Conservation (phyloP, 2,797 vertebrate species). For the Dromococcyx pavoninus region DNA sequence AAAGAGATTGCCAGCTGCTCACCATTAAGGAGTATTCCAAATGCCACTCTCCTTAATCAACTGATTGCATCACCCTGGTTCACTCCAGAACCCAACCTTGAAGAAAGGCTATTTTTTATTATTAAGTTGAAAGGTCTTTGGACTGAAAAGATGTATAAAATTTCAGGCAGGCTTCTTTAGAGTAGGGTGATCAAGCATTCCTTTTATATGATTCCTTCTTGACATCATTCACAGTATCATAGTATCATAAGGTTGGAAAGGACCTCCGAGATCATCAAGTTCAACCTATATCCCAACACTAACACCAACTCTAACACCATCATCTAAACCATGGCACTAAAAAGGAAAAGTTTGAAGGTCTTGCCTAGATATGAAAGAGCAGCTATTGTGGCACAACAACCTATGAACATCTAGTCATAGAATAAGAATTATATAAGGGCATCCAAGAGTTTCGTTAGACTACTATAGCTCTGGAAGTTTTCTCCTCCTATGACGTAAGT, state of each 20-base stretch:
- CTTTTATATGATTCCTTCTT: neutral
- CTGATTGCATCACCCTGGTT: neutral
- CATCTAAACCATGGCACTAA: too few species aligned
- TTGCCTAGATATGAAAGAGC: neutral
- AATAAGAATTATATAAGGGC: neutral
- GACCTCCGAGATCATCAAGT: too few species aligned
- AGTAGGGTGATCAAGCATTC: neutral
- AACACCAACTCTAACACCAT: too few species aligned
- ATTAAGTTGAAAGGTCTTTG: neutral
- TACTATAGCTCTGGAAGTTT: neutral
- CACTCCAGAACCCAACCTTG: neutral
- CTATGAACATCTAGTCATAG: neutral
- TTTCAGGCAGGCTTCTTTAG: neutral
- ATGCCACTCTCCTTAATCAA: neutral
- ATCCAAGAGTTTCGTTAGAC: neutral
- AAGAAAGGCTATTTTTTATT: neutral
- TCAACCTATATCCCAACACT: too few species aligned
- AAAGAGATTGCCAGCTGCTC: neutral
- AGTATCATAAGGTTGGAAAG: too few species aligned
- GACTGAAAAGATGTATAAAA: neutral
- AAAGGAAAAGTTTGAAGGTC: neutral
- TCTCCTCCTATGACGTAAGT: rapidly evolving
- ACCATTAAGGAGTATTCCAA: neutral
- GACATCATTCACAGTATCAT: neutral
- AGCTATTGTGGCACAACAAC: neutral